These are phyloP conservation scores for Myotis daubentonii DNA, from an alignment of 2,797 vertebrate genomes.

Conservation along the genomic window DNA sequence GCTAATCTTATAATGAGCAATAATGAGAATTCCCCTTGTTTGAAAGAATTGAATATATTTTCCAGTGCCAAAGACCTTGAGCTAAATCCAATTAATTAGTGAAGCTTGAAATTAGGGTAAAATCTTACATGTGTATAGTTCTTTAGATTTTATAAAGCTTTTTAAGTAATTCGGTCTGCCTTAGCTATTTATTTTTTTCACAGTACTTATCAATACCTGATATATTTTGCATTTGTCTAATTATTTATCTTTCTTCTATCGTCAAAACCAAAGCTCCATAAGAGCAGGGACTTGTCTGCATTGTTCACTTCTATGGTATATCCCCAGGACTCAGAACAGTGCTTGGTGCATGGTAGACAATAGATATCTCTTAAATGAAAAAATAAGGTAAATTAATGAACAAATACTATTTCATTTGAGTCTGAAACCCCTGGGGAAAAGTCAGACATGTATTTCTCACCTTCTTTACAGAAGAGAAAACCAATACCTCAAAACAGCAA, in stretches of 20 bases:
- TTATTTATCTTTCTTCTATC: background rate
- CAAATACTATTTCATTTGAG: background rate
- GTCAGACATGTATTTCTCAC: background rate
- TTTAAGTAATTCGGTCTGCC: background rate
- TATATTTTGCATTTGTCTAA: background rate
- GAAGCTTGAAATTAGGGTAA: background rate
- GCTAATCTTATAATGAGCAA: background rate
- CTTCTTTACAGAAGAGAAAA: background rate
- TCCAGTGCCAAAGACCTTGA: background rate
- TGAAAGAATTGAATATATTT: background rate
- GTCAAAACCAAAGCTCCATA: background rate
- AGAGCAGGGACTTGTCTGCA: background rate
- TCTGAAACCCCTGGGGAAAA: background rate
- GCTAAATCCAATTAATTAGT: slow-evolving; percentile 31
- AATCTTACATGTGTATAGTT: slow-evolving; percentile 11
- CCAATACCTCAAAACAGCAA: background rate
- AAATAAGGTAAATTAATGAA: background rate
- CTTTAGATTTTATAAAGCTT: background rate
- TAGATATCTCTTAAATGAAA: background rate
- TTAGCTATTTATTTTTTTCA: slow-evolving; percentile 37
- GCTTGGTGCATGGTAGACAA: background rate
- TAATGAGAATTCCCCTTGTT: background rate
- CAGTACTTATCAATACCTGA: background rate
- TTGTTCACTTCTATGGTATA: background rate
- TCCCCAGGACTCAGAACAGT: background rate